Percentiles rank a stretch among this genome's conserved stretches.
These are phyloP conservation scores for Poecilia velifera DNA, from an alignment of 2,797 vertebrate species.

Conservation along the genomic window DNA sequence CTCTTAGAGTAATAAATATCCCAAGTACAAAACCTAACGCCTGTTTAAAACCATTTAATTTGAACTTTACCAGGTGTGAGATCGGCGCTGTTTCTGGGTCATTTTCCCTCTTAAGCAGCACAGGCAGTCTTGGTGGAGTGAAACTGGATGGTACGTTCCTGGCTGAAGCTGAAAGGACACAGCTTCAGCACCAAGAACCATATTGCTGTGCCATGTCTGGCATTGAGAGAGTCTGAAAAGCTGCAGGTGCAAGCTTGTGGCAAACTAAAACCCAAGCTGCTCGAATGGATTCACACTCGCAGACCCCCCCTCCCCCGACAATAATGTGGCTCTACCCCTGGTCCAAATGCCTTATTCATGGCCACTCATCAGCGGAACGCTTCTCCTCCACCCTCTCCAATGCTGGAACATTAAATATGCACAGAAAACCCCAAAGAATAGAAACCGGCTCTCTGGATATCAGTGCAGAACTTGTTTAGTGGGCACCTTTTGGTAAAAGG, in stretches of 20 bases:
- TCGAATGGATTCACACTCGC: slow-evolving; percentile 29
- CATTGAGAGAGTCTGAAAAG: slow-evolving; percentile 53
- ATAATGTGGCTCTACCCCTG: slow-evolving; percentile 30
- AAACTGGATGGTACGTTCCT: slow-evolving; percentile 39
- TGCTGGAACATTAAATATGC: slow-evolving; percentile 44
- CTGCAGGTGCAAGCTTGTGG: slow-evolving; percentile 67
- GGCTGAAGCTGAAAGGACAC: slow-evolving; percentile 5
- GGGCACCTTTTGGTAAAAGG: slow-evolving; percentile 17
- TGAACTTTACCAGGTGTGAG: background rate
- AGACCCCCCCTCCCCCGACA: slow-evolving; percentile 1
- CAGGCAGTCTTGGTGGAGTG: background rate
- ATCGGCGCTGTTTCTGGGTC: slow-evolving; percentile 2
- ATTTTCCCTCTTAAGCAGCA: slow-evolving; percentile 14
- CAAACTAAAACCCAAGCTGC: slow-evolving; percentile 35
- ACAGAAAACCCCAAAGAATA: slow-evolving; percentile 26
- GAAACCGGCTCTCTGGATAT: slow-evolving; percentile 6
- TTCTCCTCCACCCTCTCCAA: slow-evolving; percentile 50
- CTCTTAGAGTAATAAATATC: slow-evolving; percentile 4
- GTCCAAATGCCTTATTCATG: slow-evolving; percentile 59
- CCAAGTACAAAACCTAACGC: background rate
- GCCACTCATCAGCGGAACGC: slow-evolving; percentile 46
- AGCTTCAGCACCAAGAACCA: slow-evolving; percentile 25
- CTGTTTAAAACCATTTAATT: background rate
- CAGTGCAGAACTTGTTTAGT: background rate
- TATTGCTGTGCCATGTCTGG: slow-evolving; percentile 49